Evolutionary conservation across 2,113 vertebrate genomes (phyloP), one percentile per base, ranked within the genome.

Genomic region (Uropsilus gracilis): DNA sequence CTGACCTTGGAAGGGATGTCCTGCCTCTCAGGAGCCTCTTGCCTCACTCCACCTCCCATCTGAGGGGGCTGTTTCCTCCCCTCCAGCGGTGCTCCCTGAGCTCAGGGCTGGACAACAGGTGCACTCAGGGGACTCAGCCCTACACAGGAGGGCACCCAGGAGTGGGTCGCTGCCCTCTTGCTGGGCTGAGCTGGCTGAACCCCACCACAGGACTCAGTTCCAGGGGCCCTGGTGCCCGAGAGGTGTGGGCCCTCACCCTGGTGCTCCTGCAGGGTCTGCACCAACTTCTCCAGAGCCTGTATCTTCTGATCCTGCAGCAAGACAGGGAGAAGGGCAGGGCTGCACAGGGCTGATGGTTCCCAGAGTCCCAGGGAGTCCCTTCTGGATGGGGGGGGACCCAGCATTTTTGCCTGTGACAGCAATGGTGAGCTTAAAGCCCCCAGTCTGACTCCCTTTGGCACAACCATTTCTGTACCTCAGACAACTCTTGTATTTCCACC

Each of bases 251-350:
- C 42, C 10, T 82, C 0, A 4, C 30, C 53, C 76, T 96, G 96
- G 69, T 96, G 71, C 73, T 98, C 93, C 89, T 98, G 97, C 6
- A 98, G 97, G 53, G 71, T 73, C 94, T 94, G 98, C 75, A 99
- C 95, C 95, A 98, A 96, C 55, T 98, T 96, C 94, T 99, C 98
- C 80, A 99, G 97, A 9, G 96, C 91, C 12, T 97, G 93, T 90
- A 99, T 99, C 97, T 94, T 98, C 96, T 89, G 88, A 6, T 99
- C 98, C 99, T 99, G 89, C 42, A 95, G 93, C 92, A 92, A 32
- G 64, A 94, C 85, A 97, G 77, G 0, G 11, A 34, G 18, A 26
- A 3, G 30, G 34, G 55, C 9, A 26, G 22, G 34, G 28, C 3
- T 22, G 66, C 5, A 17, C 13, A 30, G 46, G 50, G 9, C 83